Evolutionary conservation across 1,140 invertebrate genomes (phyloP).

Genomic region (Nebria ingens): DNA sequence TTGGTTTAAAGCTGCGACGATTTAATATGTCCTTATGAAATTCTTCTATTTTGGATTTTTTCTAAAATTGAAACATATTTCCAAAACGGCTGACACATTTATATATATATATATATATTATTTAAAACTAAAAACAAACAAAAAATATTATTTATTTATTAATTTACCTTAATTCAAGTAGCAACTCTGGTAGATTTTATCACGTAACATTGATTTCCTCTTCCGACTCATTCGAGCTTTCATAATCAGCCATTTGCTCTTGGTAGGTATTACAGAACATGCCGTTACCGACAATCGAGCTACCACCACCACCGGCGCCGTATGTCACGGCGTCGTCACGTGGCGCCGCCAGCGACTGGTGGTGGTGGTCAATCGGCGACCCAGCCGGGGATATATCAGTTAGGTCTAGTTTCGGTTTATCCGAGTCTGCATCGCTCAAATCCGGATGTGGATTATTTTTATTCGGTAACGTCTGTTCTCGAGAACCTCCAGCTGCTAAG

Average conservation of each 20-base stretch:
- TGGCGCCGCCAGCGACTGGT: conserved; percentile 9
- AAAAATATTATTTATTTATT: no score
- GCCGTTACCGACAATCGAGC: background rate
- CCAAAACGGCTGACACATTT: no score
- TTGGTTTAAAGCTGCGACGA: no score
- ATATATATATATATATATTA: no score
- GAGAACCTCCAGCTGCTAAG: conserved; percentile 79
- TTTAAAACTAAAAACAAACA: no score
- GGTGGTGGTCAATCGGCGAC: conserved; percentile 30
- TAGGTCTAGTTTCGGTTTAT: conserved; percentile 54
- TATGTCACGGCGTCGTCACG: conserved; percentile 2
- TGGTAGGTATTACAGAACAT: background rate
- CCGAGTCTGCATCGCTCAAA: conserved; percentile 78
- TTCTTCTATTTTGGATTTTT: no score
- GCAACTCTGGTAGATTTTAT: conserved; percentile 32
- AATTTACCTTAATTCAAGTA: conserved; percentile 9
- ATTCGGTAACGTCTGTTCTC: conserved; percentile 90
- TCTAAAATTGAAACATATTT: no score
- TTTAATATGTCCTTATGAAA: no score
- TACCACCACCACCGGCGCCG: background rate
- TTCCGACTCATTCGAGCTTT: conserved; percentile 61
- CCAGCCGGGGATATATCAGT: conserved; percentile 32
- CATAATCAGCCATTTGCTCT: conserved; percentile 40
- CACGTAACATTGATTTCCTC: conserved; percentile 77
- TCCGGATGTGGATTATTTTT: conserved; percentile 97